phyloP scores from a whole-genome alignment of 1,140 invertebrate genomes.

The Eufriesea mexicana region DNA sequence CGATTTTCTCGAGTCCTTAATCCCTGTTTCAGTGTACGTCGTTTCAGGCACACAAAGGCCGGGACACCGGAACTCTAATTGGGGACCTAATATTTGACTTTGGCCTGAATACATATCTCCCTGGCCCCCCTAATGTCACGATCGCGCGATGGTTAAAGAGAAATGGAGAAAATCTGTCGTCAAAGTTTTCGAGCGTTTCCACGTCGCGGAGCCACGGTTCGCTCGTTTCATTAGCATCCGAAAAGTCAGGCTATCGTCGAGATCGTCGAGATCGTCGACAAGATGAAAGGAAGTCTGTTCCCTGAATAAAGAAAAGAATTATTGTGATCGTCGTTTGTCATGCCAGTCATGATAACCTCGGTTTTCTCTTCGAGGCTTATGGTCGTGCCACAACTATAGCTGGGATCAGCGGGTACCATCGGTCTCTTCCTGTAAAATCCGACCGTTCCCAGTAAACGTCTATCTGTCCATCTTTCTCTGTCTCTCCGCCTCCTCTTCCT shows the following conservation, averaged over 20 bases:
- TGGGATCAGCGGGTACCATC: constrained; percentile 39
- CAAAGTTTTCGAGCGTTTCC: not conserved
- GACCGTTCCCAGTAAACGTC: constrained; percentile 1
- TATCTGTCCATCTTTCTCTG: constrained; percentile 33
- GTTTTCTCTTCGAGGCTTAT: constrained; percentile 18
- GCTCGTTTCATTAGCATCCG: constrained; percentile 18
- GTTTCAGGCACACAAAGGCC: not conserved
- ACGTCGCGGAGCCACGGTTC: not conserved
- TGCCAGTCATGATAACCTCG: constrained; percentile 42
- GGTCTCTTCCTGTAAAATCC: constrained; percentile 19
- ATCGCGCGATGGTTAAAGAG: not conserved
- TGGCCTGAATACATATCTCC: not conserved
- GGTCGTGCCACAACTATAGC: not conserved
- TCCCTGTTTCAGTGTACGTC: no score
- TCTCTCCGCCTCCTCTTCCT: not conserved
- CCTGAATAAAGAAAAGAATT: constrained; percentile 32
- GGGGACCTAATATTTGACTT: constrained; percentile 15
- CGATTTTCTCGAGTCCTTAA: not conserved
- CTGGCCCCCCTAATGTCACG: not conserved
- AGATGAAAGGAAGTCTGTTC: constrained; percentile 30
- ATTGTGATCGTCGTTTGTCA: constrained; percentile 38
- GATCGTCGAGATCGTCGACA: constrained; percentile 14
- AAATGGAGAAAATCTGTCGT: not conserved
- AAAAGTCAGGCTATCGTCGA: not conserved
- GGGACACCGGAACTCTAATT: not conserved